Conservation (phyloP, 2,888 invertebrate genomes). For the Macropis europaea region DNA sequence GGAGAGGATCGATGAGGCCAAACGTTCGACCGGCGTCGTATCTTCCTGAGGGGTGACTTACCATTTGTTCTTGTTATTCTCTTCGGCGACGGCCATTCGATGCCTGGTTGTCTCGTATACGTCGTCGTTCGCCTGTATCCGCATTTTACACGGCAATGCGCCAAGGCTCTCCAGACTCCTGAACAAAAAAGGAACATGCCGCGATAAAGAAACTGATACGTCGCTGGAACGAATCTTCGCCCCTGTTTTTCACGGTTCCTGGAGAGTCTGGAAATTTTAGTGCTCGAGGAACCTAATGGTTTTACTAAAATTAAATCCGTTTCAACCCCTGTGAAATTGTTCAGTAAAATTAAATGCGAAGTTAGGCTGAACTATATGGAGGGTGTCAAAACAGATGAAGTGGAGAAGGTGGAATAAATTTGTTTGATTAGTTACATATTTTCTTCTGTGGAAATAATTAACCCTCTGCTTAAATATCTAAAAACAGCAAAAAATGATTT, state of each 20-base stretch:
- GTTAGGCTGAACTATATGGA: no score
- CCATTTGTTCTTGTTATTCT: conserved; percentile 96
- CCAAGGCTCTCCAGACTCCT: conserved; percentile 91
- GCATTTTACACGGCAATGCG: conserved; percentile 92
- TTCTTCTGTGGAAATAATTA: no score
- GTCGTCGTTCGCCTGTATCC: conserved; percentile 97
- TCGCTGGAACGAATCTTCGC: not conserved
- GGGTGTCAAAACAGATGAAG: no score
- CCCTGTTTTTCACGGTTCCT: not conserved
- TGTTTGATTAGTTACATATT: no score
- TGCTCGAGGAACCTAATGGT: no score
- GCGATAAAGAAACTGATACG: conserved; percentile 9
- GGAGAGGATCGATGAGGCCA: conserved; percentile 28
- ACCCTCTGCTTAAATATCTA: no score
- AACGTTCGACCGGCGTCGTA: conserved; percentile 1
- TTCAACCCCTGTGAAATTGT: no score
- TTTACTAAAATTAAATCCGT: no score
- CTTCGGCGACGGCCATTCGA: conserved; percentile 95
- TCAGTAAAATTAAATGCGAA: no score
- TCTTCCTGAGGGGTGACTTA: conserved; percentile 72
- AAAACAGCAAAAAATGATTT: no score
- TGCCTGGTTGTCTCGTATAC: conserved; percentile 95
- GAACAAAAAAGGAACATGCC: conserved; percentile 45
- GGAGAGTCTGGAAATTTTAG: not conserved
- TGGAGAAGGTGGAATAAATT: no score